Evolutionary conservation across 2,888 invertebrate species (phyloP).

Genomic region (Drosophila vallismaia): DNA sequence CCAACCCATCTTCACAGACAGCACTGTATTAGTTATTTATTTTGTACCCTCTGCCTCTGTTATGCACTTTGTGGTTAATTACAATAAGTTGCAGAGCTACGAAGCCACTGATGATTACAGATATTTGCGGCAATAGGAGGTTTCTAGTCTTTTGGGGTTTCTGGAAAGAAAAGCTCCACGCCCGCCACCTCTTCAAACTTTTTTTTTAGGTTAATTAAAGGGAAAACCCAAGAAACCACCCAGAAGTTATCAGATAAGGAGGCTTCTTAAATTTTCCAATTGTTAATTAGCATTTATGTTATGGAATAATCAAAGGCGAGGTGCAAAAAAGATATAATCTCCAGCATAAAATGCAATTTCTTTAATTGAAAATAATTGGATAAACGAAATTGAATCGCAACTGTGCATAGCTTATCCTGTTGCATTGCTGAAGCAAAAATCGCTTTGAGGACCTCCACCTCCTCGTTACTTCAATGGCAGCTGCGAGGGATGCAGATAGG

Average conservation of each 20-base stretch:
- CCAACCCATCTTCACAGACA: neutral
- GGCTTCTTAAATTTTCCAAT: neutral
- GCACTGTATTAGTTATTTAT: neutral
- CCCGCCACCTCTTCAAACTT: neutral
- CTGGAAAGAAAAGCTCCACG: neutral
- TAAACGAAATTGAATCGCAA: conserved; percentile 45
- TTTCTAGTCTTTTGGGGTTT: neutral
- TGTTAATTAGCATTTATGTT: conserved; percentile 5
- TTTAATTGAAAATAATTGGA: conserved; percentile 57
- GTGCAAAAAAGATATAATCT: neutral
- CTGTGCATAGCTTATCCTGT: conserved; percentile 33
- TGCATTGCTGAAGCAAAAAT: conserved; percentile 9
- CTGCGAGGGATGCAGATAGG: neutral
- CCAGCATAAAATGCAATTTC: conserved; percentile 16
- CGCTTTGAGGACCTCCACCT: neutral
- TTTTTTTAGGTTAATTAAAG: conserved; percentile 38
- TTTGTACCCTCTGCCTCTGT: neutral
- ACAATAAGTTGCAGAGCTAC: neutral
- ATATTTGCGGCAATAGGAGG: neutral
- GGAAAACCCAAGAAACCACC: conserved; percentile 29
- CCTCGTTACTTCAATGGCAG: neutral
- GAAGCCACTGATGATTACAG: no score
- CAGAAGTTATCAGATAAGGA: conserved; percentile 10
- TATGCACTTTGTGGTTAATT: neutral
- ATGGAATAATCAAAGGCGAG: neutral